These are phyloP conservation scores for Zelostemma sp. DNA, from an alignment of 1,140 invertebrate species.

Conservation along the genomic window DNA sequence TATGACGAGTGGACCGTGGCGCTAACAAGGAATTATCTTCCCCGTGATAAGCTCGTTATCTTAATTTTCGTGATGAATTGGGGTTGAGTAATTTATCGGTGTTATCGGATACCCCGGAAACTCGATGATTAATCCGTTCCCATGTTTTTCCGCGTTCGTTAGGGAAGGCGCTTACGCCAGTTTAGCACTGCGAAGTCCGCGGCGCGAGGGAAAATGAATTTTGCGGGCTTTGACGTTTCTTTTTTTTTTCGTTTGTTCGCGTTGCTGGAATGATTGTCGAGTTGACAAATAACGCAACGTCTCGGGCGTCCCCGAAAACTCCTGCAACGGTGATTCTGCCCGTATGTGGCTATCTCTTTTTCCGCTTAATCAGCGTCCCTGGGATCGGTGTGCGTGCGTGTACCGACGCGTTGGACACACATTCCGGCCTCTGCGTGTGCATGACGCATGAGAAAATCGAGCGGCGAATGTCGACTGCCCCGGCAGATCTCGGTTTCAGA, in stretches of 20 bases:
- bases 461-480: constrained; percentile 19
- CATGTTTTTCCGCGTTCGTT: no score
- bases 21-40: background rate
- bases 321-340: background rate
- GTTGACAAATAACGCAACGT: background rate
- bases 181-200: no score
- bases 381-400: constrained; percentile 8
- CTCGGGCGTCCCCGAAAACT: background rate
- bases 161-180: no score
- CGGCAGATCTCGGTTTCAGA: constrained; percentile 35
- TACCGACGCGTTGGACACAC: no score
- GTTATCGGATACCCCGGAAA: background rate
- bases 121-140: background rate
- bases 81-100: background rate
- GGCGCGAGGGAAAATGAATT: no score
- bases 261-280: background rate
- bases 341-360: background rate
- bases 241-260: no score
- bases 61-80: background rate
- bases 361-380: background rate
- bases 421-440: constrained; percentile 1
- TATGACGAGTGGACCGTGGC: no score
- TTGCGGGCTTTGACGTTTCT: no score
- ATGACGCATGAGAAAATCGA: constrained; percentile 37
- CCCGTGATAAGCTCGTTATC: no score